These are phyloP conservation scores for Hucho hucho DNA, from an alignment of 2,113 vertebrate species.

Conservation along the genomic window DNA sequence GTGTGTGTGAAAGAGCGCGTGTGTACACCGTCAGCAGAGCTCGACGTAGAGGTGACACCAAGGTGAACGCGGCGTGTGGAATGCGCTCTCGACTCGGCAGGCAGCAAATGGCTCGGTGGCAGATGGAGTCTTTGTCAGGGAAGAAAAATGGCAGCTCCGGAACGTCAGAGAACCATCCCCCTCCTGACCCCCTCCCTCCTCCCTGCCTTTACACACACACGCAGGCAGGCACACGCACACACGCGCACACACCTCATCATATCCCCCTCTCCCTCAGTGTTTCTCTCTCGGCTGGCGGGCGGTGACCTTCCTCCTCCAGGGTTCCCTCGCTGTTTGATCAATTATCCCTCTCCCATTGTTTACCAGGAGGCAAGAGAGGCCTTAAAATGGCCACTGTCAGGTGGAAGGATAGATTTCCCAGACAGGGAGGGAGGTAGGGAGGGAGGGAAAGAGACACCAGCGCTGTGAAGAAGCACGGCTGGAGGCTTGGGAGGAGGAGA, in stretches of 20 bases:
- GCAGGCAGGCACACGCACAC: slow-evolving; percentile 21
- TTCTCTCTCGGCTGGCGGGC: slow-evolving; percentile 49
- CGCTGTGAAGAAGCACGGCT: slow-evolving; percentile 70
- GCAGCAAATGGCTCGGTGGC: slow-evolving; percentile 93
- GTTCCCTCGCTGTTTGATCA: slow-evolving; percentile 82
- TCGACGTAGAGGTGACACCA: slow-evolving; percentile 85
- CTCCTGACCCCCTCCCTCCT: slow-evolving; percentile 15
- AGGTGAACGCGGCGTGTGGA: slow-evolving; percentile 88
- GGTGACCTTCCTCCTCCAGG: slow-evolving; percentile 78
- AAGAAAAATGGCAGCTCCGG: slow-evolving; percentile 96
- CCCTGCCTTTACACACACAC: slow-evolving; percentile 2
- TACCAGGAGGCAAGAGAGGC: slow-evolving; percentile 70
- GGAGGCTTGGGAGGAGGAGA: slow-evolving; percentile 60
- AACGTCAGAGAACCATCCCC: slow-evolving; percentile 65
- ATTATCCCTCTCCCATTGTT: slow-evolving; percentile 81
- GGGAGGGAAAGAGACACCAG: slow-evolving; percentile 63
- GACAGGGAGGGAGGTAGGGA: slow-evolving; percentile 59
- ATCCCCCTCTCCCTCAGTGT: slow-evolving; percentile 34
- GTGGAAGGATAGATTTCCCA: slow-evolving; percentile 75
- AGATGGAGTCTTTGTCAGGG: slow-evolving; percentile 98
- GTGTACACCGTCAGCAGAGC: slow-evolving; percentile 67
- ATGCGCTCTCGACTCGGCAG: slow-evolving; percentile 87
- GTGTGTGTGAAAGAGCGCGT: slow-evolving; percentile 31
- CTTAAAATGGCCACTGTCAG: slow-evolving; percentile 77
- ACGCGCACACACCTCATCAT: slow-evolving; percentile 35